These are phyloP conservation scores for Lophotriccus pileatus DNA, from an alignment of 2,797 vertebrate genomes.

Conservation along the genomic window DNA sequence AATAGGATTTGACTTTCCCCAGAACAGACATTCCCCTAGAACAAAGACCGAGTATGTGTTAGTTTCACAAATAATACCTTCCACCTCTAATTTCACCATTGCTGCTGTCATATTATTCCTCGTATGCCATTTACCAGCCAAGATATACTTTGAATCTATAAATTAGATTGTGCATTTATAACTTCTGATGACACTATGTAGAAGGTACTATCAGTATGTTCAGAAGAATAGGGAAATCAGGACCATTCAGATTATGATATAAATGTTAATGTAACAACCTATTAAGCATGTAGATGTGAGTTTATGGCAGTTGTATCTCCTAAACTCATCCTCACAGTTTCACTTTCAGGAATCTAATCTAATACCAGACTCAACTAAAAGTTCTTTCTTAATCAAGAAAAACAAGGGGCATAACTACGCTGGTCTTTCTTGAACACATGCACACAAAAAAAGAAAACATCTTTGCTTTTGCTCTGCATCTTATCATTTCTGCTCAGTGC, in stretches of 20 bases:
- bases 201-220: not conserved
- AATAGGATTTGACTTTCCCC: not conserved
- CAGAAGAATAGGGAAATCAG: not conserved
- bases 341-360: not conserved
- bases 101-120: not conserved
- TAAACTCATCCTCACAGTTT: not conserved
- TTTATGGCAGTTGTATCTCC: not conserved
- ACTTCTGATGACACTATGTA: not conserved
- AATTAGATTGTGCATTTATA: not conserved
- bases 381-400: not conserved
- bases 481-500: not conserved
- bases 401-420: not conserved
- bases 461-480: not conserved
- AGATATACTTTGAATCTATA: not conserved
- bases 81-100: not conserved
- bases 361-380: not conserved
- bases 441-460: not conserved
- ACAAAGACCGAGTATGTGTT: rapidly evolving
- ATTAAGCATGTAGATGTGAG: not conserved
- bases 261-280: not conserved
- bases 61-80: not conserved
- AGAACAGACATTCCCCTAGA: not conserved
- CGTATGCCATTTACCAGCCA: not conserved
- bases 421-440: not conserved
- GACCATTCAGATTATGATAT: not conserved